Evolutionary conservation across 2,797 vertebrate genomes (phyloP), one percentile per base, ranked within the genome.

Genomic region (Hoplostethus atlanticus): DNA sequence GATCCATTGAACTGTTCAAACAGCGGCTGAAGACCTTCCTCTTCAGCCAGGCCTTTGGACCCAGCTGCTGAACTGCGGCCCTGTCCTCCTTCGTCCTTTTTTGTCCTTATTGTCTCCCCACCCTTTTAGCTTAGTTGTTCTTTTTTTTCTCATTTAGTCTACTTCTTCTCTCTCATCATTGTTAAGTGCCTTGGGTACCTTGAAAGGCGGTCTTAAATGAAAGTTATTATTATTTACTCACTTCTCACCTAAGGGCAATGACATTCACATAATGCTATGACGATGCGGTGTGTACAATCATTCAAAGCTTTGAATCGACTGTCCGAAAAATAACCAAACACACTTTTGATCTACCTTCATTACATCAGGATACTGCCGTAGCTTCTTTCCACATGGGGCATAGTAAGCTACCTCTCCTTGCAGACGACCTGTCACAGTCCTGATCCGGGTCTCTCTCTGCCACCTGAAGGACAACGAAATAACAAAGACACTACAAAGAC

Each of bases 321-420:
- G 28, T 12, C 51, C 28, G 12, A 55, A 31, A 40, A 63, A 63
- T 11, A 53, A 30, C 52, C 6, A 3, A 16, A 30, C 9, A 57
- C 1, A 16, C 15, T 47, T 3, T 10, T 50, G 25, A 36, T 30
- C 31, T 94, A 98, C 98, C 97, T 99, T 99, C 85, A 97, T 95
- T 64, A 99, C 95, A 83, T 99, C 97, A 65, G 98, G 96, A 88
- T 97, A 99, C 85, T 98, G 97, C 48, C 96, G 94, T 74, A 99
- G 91, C 90, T 97, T 99, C 94, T 98, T 98, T 63, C 97, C 97
- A 91, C 98, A 99, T 0, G 98, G 98, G 77, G 97, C 94, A 85
- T 96, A 97, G 93, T 99, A 99, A 0, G 95, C 91, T 77, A 98
- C 97, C 88, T 98, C 96, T 86, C 97, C 97, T 84, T 97, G 97